Evolutionary conservation across 2,797 vertebrate genomes (phyloP).

Genomic region (Mormyrops boulengeri): DNA sequence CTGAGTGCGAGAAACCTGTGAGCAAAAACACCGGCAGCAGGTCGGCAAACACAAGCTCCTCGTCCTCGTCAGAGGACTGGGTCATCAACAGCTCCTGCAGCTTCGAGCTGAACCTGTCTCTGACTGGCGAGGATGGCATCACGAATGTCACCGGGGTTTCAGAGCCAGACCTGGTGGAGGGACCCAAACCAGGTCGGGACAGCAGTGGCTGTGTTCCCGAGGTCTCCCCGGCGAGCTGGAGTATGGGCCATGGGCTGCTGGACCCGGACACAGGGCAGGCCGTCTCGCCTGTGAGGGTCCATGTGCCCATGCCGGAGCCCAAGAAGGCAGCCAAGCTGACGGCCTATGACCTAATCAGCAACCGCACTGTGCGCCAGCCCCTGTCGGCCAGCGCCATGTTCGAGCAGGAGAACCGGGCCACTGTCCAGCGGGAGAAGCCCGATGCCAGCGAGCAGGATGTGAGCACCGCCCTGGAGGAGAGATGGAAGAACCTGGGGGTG

Average conservation of each 20-base stretch:
- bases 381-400: conserved; percentile 74
- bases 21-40: conserved; percentile 27
- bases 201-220: conserved; percentile 34
- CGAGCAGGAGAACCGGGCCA: conserved; percentile 68
- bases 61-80: conserved; percentile 59
- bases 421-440: conserved; percentile 70
- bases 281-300: conserved; percentile 73
- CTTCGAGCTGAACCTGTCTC: conserved; percentile 34
- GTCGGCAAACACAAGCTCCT: conserved; percentile 57
- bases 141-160: conserved; percentile 23
- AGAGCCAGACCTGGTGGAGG: neutral
- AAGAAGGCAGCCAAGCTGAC: conserved; percentile 73
- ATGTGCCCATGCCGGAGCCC: conserved; percentile 41
- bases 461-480: conserved; percentile 61
- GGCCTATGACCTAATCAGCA: conserved; percentile 83
- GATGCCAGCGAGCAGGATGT: conserved; percentile 70
- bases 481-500: conserved; percentile 79
- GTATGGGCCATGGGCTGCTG: conserved; percentile 67
- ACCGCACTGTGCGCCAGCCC: conserved; percentile 67
- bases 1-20: neutral
- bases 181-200: neutral
- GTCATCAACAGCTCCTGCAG: conserved; percentile 48
- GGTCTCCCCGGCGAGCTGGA: conserved; percentile 75
- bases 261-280: conserved; percentile 53
- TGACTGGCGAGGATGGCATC: conserved; percentile 36